These are phyloP conservation scores for Thalassoma bifasciatum DNA, from an alignment of 2,113 vertebrate genomes.

Conservation along the genomic window DNA sequence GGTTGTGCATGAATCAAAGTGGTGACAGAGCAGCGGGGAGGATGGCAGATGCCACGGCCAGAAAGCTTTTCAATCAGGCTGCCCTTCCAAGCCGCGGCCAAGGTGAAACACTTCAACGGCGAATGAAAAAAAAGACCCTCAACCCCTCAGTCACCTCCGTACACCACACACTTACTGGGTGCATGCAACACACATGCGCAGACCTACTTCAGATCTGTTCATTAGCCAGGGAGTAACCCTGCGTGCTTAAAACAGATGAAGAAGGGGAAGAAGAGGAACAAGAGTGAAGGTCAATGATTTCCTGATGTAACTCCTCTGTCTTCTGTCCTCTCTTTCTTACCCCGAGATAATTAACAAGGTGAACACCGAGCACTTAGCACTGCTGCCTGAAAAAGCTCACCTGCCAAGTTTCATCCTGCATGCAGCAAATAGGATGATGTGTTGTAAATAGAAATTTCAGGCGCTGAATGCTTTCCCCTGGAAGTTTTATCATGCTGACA, in stretches of 20 bases:
- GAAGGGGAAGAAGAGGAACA: conserved; percentile 41
- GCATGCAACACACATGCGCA: conserved; percentile 31
- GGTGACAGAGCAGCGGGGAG: conserved; percentile 85
- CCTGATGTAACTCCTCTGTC: conserved; percentile 48
- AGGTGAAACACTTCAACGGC: conserved; percentile 81
- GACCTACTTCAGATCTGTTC: conserved; percentile 74
- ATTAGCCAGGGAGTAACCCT: conserved; percentile 71
- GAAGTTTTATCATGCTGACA: conserved; percentile 50
- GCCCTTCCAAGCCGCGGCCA: conserved; percentile 83
- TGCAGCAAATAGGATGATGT: background rate
- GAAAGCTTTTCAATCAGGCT: conserved; percentile 88
- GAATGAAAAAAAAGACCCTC: conserved; percentile 47
- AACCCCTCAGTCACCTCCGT: conserved; percentile 50
- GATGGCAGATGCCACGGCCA: conserved; percentile 85
- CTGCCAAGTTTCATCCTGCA: background rate
- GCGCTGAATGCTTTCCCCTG: background rate
- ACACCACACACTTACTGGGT: conserved; percentile 6
- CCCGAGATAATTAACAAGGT: conserved; percentile 59
- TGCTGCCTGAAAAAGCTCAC: conserved; percentile 31
- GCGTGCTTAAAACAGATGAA: conserved; percentile 59
- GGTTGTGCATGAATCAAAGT: conserved; percentile 85
- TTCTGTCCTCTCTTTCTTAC: conserved; percentile 26
- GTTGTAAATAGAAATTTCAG: conserved; percentile 9
- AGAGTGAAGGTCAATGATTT: conserved; percentile 58
- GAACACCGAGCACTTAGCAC: conserved; percentile 25